A percentile compares a stretch with the other conserved stretches of the same genome.
phyloP scores from a whole-genome alignment of 2,797 vertebrate species.

The Pogonophryne albipinna region DNA sequence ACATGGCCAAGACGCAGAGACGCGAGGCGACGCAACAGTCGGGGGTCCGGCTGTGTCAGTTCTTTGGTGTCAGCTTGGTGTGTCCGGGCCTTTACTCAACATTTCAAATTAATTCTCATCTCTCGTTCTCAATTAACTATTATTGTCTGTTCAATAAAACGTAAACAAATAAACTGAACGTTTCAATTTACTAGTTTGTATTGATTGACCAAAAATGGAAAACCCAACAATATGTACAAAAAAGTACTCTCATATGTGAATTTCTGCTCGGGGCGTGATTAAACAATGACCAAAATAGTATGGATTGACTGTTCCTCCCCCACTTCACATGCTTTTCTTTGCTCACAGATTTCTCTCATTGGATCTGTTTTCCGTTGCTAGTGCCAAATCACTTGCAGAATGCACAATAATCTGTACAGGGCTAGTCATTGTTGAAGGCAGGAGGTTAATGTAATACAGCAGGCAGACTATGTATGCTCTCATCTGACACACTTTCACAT shows the following conservation, averaged over 20 bases:
- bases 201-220: not conserved
- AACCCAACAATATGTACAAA: not conserved
- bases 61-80: no score
- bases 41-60: no score
- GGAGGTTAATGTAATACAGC: constrained; percentile 11
- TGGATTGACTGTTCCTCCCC: not conserved
- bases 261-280: not conserved
- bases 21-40: no score
- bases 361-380: not conserved
- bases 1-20: no score
- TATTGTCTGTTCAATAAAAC: not conserved
- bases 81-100: no score
- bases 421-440: not conserved
- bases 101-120: no score
- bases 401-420: not conserved
- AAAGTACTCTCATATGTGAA: not conserved
- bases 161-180: no score
- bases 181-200: no score
- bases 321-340: not conserved
- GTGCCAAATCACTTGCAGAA: not conserved
- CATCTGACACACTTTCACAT: constrained; percentile 30
- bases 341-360: not conserved
- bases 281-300: not conserved
- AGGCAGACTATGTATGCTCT: not conserved
- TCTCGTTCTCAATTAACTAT: no score